Evolutionary conservation across 2,113 vertebrate species (phyloP).

Genomic region (Microcebus murinus): DNA sequence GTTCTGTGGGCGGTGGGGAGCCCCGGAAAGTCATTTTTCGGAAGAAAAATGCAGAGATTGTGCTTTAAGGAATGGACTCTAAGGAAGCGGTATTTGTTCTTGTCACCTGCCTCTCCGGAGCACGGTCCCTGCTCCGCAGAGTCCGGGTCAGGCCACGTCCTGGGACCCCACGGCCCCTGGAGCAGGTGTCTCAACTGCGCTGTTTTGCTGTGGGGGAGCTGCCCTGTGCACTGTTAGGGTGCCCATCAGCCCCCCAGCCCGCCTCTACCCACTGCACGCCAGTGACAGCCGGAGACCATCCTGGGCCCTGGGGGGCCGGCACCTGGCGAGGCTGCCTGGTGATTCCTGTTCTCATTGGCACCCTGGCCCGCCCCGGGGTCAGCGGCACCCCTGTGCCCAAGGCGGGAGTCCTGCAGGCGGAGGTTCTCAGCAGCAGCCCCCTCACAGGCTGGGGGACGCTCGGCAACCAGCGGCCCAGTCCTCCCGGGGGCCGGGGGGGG

Average conservation of each 20-base stretch:
- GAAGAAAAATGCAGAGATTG: too few relatives aligned
- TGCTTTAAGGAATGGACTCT: not conserved
- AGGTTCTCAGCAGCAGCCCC: too few relatives aligned
- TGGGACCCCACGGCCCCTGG: not conserved
- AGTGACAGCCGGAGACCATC: not conserved
- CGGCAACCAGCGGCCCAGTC: too few relatives aligned
- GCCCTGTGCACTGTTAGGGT: accelerated
- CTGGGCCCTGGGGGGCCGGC: not conserved
- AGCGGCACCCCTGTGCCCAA: too few relatives aligned
- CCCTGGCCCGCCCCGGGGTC: accelerated
- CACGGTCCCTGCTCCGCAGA: not conserved
- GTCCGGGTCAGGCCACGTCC: accelerated
- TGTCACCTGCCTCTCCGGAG: not conserved
- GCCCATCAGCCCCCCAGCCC: not conserved
- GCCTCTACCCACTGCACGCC: not conserved
- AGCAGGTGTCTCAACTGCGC: not conserved
- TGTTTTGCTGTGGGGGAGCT: not conserved
- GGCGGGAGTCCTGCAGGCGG: not conserved
- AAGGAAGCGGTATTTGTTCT: not conserved
- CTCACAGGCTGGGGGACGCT: not conserved
- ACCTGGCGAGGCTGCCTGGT: accelerated
- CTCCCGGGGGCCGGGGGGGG: too few relatives aligned
- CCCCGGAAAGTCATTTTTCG: accelerated
- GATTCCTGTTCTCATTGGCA: not conserved
- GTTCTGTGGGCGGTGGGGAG: not conserved